These are phyloP conservation scores for Lasioglossum vierecki DNA, from an alignment of 2,888 invertebrate species.

Conservation along the genomic window DNA sequence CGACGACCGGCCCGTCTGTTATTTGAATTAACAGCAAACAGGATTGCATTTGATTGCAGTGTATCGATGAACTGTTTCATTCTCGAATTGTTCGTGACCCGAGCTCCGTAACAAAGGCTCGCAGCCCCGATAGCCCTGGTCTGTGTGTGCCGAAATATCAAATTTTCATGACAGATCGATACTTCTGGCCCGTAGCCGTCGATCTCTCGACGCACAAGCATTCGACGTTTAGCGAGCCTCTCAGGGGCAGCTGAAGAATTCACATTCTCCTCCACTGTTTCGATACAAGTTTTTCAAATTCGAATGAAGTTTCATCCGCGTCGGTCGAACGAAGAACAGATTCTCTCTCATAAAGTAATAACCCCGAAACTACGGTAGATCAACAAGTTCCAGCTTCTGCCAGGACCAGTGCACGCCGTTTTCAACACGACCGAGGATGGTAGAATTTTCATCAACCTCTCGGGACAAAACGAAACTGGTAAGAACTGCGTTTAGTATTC, in stretches of 20 bases:
- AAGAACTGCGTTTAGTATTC: background rate
- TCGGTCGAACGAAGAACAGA: background rate
- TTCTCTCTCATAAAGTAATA: background rate
- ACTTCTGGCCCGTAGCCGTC: background rate
- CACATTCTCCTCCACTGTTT: background rate
- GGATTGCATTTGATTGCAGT: conserved; percentile 14
- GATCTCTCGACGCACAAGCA: background rate
- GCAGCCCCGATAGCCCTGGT: background rate
- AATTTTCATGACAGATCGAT: background rate
- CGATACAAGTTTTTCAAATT: background rate
- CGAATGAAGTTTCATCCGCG: background rate
- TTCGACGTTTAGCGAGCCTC: background rate
- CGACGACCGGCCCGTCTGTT: background rate
- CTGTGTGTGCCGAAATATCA: background rate
- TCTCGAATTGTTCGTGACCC: background rate
- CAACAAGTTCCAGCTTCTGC: background rate
- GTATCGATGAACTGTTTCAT: conserved; percentile 22
- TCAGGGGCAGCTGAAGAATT: background rate
- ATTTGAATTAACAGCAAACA: conserved; percentile 24
- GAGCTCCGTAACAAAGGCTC: background rate
- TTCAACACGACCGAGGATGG: too few relatives aligned
- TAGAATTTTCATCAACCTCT: conserved; percentile 1
- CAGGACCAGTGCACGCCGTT: background rate
- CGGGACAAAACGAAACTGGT: background rate
- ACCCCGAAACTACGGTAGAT: background rate